Evolutionary conservation across 2,113 vertebrate genomes (phyloP), one percentile per base, ranked within the genome.

Genomic region (Nicator chloris): DNA sequence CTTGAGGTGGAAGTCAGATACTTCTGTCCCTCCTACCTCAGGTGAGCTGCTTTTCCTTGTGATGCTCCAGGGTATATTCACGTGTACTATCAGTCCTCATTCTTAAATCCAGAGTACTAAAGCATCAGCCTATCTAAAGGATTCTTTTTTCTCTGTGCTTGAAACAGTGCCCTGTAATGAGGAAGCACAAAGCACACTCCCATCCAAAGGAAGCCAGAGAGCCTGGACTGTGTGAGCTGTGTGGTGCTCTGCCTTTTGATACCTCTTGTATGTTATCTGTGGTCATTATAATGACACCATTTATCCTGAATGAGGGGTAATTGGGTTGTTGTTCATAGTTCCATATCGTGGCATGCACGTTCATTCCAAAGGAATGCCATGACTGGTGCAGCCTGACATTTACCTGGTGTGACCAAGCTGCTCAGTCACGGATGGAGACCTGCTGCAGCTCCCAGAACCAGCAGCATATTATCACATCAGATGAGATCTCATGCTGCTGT

Each of bases 1-100:
- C 0, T 0, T 1, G 15, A 42, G 28, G 21, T 51, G 21, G 6
- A 4, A 3, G 21, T 64, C n/a, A 57, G 60, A 53, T 18, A 33
- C 47, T 60, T 68, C 53, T 79, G 73, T 27, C 45, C 50, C 27
- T 61, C 21, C 19, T 57, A 14, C 22, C 22, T 49, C 42, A 30
- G 28, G 47, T 14, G 56, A 70, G 45, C 44, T 50, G 39, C 37
- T 91, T 69, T 71, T 68, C 21, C 63, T 72, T 31, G 71, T 6
- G 1, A 49, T 27, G 20, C 4, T 84, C 37, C 27, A 26, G 39
- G 20, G 15, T 33, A 18, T 40, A 53, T 44, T 66, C 45, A 45
- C 31, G 42, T 57, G 20, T 26, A 19, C 10, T 47, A 6, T 28
- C 49, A 28, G 33, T 30, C 14, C 20, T 66, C 10, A 11, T 86